Conservation (phyloP, 2,113 vertebrate species). For the Eidolon helvum region DNA sequence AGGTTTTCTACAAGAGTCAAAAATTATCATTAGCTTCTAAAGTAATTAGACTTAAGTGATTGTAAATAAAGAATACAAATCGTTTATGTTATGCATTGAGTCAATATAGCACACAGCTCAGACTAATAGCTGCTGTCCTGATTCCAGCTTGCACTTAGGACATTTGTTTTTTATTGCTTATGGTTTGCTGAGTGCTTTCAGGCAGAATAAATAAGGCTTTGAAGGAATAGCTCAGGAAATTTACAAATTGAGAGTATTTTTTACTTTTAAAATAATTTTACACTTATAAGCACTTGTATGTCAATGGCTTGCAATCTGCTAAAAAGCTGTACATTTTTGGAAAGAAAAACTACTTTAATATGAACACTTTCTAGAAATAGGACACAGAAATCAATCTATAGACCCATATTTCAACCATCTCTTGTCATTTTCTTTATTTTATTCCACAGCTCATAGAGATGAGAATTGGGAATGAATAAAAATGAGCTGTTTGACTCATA, state of each 20-base stretch:
- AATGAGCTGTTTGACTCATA: conserved; percentile 54
- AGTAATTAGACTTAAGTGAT: conserved; percentile 43
- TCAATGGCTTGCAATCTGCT: conserved; percentile 23
- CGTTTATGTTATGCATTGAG: neutral
- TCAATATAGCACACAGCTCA: neutral
- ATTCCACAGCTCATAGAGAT: conserved; percentile 29
- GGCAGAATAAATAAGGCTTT: conserved; percentile 51
- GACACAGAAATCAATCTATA: conserved; percentile 39
- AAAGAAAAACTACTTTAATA: conserved; percentile 59
- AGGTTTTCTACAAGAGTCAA: neutral
- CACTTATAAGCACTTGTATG: conserved; percentile 5
- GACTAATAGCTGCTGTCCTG: neutral
- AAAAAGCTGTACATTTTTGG: conserved; percentile 1
- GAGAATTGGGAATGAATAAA: conserved; percentile 34
- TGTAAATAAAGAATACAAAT: conserved; percentile 28
- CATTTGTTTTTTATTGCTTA: conserved; percentile 24
- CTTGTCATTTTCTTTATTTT: conserved; percentile 58
- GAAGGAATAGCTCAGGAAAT: conserved; percentile 23
- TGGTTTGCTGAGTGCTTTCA: conserved; percentile 49
- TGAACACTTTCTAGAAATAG: conserved; percentile 1
- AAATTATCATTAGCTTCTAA: conserved; percentile 40
- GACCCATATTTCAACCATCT: conserved; percentile 33
- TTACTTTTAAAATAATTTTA: conserved; percentile 65
- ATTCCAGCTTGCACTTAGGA: neutral
- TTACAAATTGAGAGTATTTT: conserved; percentile 45